These are phyloP conservation scores for Pempheris klunzingeri DNA, from an alignment of 2,797 vertebrate species.

Conservation along the genomic window DNA sequence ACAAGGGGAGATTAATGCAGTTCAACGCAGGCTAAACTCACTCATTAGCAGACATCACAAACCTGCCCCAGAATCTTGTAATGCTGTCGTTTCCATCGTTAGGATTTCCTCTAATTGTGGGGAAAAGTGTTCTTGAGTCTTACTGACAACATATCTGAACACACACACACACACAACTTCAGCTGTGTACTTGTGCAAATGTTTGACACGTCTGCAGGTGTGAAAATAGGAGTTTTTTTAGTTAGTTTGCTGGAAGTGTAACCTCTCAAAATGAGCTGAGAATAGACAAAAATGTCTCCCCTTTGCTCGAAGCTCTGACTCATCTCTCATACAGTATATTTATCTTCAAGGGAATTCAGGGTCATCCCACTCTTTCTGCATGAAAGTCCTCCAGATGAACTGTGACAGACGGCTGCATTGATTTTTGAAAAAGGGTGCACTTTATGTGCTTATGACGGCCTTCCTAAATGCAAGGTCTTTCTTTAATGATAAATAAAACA, in stretches of 20 bases:
- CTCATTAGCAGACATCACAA: slow-evolving; percentile 22
- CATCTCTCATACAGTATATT: slow-evolving; percentile 4
- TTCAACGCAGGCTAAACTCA: background rate
- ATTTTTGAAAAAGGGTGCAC: slow-evolving; percentile 9
- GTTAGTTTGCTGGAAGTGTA: too few species aligned
- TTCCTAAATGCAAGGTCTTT: slow-evolving; percentile 9
- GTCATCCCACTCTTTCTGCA: slow-evolving; percentile 14
- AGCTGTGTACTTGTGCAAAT: background rate
- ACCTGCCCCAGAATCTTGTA: background rate
- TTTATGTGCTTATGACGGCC: slow-evolving; percentile 88
- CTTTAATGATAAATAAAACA: slow-evolving; percentile 23
- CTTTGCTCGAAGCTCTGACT: slow-evolving; percentile 5
- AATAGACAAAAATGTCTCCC: background rate
- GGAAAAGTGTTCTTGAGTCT: background rate
- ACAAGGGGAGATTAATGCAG: slow-evolving; percentile 14
- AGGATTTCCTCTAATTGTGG: background rate
- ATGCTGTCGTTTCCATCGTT: slow-evolving; percentile 1
- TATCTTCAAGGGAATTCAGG: slow-evolving; percentile 27
- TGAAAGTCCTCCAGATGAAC: slow-evolving; percentile 6
- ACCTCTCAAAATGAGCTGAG: slow-evolving; percentile 14
- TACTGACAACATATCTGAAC: background rate
- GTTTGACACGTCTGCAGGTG: background rate
- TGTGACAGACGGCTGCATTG: background rate
- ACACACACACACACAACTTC: slow-evolving; percentile 6
- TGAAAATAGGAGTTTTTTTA: too few species aligned